These are phyloP conservation scores for Eupleurogrammus muticus DNA, from an alignment of 2,797 vertebrate genomes.

Conservation along the genomic window DNA sequence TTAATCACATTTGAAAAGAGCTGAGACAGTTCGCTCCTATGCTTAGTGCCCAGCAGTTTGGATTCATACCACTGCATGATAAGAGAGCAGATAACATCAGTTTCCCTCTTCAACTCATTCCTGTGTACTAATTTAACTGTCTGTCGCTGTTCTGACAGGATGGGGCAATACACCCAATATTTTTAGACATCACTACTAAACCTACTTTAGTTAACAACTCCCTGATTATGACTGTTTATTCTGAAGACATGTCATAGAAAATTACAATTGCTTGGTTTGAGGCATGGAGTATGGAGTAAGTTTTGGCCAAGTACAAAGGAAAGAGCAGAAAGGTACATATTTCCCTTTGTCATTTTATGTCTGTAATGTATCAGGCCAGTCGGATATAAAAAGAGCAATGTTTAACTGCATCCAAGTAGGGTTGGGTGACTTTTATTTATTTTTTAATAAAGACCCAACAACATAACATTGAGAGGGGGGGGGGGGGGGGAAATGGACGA, in stretches of 20 bases:
- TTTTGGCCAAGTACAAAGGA: conserved; percentile 10
- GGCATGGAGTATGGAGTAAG: neutral
- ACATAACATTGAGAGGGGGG: no score
- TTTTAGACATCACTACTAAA: neutral
- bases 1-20: conserved; percentile 32
- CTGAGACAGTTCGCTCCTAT: conserved; percentile 21
- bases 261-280: neutral
- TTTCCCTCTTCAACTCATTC: neutral
- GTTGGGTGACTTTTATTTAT: no score
- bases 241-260: neutral
- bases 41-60: neutral
- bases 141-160: neutral
- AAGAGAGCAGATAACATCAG: neutral
- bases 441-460: no score
- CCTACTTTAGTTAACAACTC: neutral
- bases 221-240: neutral
- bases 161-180: neutral
- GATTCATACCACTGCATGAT: neutral
- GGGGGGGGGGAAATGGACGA: no score
- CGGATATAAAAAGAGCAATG: no score
- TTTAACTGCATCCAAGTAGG: no score
- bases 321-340: conserved; percentile 8
- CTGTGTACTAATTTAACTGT: conserved; percentile 2
- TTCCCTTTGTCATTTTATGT: no score
- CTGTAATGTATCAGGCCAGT: no score